Evolutionary conservation across 2,797 vertebrate species (phyloP).

Genomic region (Cyclopterus lumpus): DNA sequence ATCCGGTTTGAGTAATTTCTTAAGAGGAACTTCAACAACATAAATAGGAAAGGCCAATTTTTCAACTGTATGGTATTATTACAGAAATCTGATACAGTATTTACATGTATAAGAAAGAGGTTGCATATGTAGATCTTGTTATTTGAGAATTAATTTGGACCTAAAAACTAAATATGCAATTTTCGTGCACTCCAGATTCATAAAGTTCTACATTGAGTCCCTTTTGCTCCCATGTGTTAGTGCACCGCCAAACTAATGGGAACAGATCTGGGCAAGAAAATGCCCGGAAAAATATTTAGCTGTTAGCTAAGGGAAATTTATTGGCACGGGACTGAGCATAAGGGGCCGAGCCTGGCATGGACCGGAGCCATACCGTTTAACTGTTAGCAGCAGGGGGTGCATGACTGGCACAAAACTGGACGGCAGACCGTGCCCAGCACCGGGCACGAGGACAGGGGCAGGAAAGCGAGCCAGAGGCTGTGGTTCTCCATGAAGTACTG

Average conservation of each 20-base stretch:
- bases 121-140: neutral
- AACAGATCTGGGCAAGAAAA: slow-evolving; percentile 28
- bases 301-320: slow-evolving; percentile 42
- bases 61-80: neutral
- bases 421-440: slow-evolving; percentile 46
- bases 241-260: slow-evolving; percentile 21
- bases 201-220: slow-evolving; percentile 2
- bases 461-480: slow-evolving; percentile 55
- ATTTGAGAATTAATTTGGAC: neutral
- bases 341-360: slow-evolving; percentile 56
- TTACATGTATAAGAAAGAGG: neutral
- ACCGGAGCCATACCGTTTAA: slow-evolving; percentile 62
- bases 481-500: slow-evolving; percentile 35
- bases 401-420: slow-evolving; percentile 59
- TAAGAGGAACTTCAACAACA: neutral
- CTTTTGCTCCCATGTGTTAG: slow-evolving; percentile 19
- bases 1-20: neutral
- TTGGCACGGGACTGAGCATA: slow-evolving; percentile 49
- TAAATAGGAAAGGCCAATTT: neutral
- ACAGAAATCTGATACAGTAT: neutral
- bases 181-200: neutral
- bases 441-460: slow-evolving; percentile 82
- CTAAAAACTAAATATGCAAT: neutral
- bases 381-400: slow-evolving; percentile 53
- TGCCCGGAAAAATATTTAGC: slow-evolving; percentile 48